Evolutionary conservation across 92 coral and sea anemone species (phyloP).

Genomic region (Phymanthus crucifer): DNA sequence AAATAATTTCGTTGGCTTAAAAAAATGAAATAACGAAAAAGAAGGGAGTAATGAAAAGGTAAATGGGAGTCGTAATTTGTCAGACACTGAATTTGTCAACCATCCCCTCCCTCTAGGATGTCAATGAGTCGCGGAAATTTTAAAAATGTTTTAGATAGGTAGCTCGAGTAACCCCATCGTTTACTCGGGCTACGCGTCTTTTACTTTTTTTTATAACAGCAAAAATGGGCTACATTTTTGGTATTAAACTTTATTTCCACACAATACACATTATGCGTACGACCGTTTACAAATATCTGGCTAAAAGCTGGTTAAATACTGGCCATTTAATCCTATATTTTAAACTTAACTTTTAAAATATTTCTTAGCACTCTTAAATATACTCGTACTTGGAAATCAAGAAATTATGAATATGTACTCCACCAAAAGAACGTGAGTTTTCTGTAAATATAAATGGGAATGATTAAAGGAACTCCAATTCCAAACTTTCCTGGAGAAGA

Average conservation of each 20-base stretch:
- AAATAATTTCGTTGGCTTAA: background rate
- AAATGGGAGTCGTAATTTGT: too few species aligned
- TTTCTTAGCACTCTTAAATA: background rate
- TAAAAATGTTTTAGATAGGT: too few species aligned
- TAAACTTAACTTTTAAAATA: background rate
- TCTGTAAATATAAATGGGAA: slow-evolving; percentile 1
- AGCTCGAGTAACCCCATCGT: too few species aligned
- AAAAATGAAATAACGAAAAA: background rate
- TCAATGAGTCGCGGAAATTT: too few species aligned
- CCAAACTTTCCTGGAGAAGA: background rate
- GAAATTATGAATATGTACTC: background rate
- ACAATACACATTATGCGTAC: background rate
- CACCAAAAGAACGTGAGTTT: background rate
- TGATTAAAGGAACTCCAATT: background rate
- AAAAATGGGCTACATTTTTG: too few species aligned
- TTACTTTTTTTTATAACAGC: too few species aligned
- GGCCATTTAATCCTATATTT: background rate
- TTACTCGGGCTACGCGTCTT: too few species aligned
- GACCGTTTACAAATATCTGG: background rate
- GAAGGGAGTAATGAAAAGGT: background rate
- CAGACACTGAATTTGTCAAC: background rate
- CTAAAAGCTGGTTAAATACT: background rate
- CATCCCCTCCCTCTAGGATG: too few species aligned
- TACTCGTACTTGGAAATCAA: background rate
- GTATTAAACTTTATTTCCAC: background rate